phyloP scores from a whole-genome alignment of 2,888 invertebrate genomes.

The Cacoxenus indagator region DNA sequence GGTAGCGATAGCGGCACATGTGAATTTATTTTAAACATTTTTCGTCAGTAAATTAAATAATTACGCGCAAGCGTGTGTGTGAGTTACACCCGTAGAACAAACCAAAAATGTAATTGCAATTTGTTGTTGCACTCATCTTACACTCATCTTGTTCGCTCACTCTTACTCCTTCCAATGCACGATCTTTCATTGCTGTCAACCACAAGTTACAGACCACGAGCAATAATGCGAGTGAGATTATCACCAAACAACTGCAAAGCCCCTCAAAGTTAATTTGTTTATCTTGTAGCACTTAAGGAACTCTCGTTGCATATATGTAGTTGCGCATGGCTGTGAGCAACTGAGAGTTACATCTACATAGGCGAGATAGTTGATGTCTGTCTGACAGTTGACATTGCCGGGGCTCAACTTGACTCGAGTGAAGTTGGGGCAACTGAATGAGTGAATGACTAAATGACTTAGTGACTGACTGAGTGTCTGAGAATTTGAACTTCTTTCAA shows the following conservation, averaged over 20 bases:
- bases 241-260: slow-evolving; percentile 21
- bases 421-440: neutral
- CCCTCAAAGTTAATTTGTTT: slow-evolving; percentile 26
- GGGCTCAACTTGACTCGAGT: neutral
- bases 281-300: slow-evolving; percentile 27
- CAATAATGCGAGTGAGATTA: slow-evolving; percentile 11
- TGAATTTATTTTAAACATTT: neutral
- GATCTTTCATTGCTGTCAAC: slow-evolving; percentile 10
- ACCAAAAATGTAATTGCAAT: neutral
- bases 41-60: slow-evolving; percentile 14
- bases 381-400: slow-evolving; percentile 24
- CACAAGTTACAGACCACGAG: neutral
- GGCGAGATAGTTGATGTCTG: slow-evolving; percentile 17
- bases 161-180: neutral
- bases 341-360: neutral
- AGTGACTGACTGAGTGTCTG: slow-evolving; percentile 4
- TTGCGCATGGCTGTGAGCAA: neutral
- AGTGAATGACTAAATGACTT: slow-evolving; percentile 4
- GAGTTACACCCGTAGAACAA: neutral
- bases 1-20: neutral
- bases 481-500: slow-evolving; percentile 1
- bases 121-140: neutral
- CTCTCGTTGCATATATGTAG: neutral
- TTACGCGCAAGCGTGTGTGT: slow-evolving; percentile 1
- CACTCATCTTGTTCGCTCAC: neutral